Conservation (phyloP, 2,113 vertebrate species). For the Orientallactaga bullata region DNA sequence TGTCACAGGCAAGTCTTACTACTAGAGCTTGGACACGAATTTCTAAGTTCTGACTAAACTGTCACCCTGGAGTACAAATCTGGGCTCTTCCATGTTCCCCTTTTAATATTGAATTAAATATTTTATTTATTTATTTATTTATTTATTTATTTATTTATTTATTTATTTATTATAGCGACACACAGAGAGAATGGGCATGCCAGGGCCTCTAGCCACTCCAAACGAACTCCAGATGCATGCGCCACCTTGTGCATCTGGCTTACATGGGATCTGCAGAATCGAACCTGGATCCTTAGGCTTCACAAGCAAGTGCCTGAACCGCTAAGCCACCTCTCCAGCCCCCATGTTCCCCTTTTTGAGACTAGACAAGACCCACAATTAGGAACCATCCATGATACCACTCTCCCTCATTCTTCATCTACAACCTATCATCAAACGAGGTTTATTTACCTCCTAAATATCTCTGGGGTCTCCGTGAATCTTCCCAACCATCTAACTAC, state of each 20-base stretch:
- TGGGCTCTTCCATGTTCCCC: background rate
- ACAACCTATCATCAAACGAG: background rate
- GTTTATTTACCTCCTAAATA: constrained; percentile 23
- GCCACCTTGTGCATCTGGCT: too few relatives aligned
- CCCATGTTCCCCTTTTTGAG: background rate
- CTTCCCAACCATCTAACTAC: background rate
- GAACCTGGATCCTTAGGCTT: too few relatives aligned
- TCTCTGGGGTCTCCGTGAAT: constrained; percentile 22
- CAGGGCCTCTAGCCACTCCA: too few relatives aligned
- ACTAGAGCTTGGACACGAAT: constrained; percentile 19
- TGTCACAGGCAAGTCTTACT: background rate
- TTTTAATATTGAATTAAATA: too few relatives aligned
- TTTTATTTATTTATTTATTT: too few relatives aligned
- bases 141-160: too few relatives aligned
- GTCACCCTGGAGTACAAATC: background rate
- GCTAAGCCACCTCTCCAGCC: too few relatives aligned
- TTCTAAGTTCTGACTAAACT: background rate
- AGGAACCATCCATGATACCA: background rate
- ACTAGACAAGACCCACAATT: background rate
- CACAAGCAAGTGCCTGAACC: too few relatives aligned
- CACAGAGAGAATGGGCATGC: too few relatives aligned
- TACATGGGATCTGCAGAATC: too few relatives aligned
- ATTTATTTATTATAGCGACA: too few relatives aligned
- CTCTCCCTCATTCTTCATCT: background rate
- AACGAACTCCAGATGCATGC: too few relatives aligned